Evolutionary conservation across 1,140 invertebrate species (phyloP), one percentile per base, ranked within the genome.

Genomic region (Eumaeus atala): DNA sequence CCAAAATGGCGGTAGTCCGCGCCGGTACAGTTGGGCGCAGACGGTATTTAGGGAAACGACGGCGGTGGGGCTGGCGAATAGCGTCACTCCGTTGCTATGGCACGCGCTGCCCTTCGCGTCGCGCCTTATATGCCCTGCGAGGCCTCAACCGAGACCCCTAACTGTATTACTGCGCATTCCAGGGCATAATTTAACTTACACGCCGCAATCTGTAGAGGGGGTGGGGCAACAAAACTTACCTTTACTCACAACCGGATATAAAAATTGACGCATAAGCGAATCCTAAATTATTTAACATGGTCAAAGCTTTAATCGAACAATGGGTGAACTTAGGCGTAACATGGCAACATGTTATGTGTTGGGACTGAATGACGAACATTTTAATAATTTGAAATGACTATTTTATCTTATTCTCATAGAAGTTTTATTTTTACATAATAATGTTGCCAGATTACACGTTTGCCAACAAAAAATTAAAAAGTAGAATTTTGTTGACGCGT

Each of bases 191-290:
- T 28, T 28, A 28, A 28, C 21, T 28, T 28, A 28, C 17, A 12
- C 17, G 17, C 7, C 12, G 17, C n/a, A 12, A 16, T 16, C 12
- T 50, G 21, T 17, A 21, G 54, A 59, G 37, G 58, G 62, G 47
- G 47, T 37, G 40, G 40, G 42, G 33, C 38, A 63, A 59, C 64
- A 44, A 49, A 58, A 65, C 64, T 61, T 60, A 67, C 65, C 56
- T 52, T 69, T 68, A 66, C 47, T 75, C 70, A 75, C 70, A 75
- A 74, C 71, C 71, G 64, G 68, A 62, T 47, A 58, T 54, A 54
- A 61, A 71, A 74, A 74, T 74, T 71, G 69, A 71, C 71, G 53
- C 58, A 60, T 49, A 60, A 55, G 58, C 53, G 49, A 53, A 52
- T 10, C 10, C 18, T 53, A 34, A 44, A 56, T 50, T 50, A 33